phyloP scores from a whole-genome alignment of 2,888 invertebrate species.

The Morpho achilles region DNA sequence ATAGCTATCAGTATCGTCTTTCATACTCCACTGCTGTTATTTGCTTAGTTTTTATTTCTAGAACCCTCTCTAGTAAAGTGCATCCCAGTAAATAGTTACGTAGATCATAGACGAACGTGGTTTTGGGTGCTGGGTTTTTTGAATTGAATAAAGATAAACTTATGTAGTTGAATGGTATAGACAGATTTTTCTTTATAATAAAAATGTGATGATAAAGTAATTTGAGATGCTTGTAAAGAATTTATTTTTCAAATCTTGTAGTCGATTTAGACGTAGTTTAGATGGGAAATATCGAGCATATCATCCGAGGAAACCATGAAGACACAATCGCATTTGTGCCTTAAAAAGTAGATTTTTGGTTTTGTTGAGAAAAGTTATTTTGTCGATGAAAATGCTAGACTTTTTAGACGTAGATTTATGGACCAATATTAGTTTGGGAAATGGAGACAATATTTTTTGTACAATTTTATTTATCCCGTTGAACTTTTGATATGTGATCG shows the following conservation, averaged over 20 bases:
- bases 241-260: constrained; percentile 51
- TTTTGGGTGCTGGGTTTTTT: constrained; percentile 66
- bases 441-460: constrained; percentile 69
- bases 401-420: constrained; percentile 55
- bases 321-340: constrained; percentile 71
- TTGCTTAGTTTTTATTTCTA: constrained; percentile 54
- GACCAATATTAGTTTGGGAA: constrained; percentile 68
- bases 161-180: constrained; percentile 46
- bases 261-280: constrained; percentile 46
- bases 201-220: constrained; percentile 38
- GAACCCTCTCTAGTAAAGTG: constrained; percentile 63
- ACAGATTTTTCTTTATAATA: constrained; percentile 31
- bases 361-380: constrained; percentile 32
- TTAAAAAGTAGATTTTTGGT: constrained; percentile 52
- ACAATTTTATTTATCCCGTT: constrained; percentile 62
- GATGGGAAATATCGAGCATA: constrained; percentile 49
- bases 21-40: constrained; percentile 34
- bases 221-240: constrained; percentile 43
- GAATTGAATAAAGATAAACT: constrained; percentile 29
- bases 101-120: constrained; percentile 53
- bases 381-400: constrained; percentile 39
- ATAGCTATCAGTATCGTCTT: constrained; percentile 51
- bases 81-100: constrained; percentile 71
- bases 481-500: constrained; percentile 31
- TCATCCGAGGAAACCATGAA: constrained; percentile 53